phyloP scores from a whole-genome alignment of 1,140 invertebrate genomes.

The Adelges cooleyi region DNA sequence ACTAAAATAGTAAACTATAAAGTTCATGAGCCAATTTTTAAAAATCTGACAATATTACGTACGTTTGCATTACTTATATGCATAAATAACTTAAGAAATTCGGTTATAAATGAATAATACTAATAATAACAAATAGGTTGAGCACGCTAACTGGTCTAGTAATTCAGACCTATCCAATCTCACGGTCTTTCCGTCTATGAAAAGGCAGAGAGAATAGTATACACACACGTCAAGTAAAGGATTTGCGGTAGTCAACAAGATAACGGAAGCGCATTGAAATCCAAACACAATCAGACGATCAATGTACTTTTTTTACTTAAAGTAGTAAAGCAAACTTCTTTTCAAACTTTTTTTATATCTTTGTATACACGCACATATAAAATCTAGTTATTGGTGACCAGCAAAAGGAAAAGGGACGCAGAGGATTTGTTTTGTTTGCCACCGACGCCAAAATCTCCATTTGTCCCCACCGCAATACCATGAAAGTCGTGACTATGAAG shows the following conservation, averaged over 20 bases:
- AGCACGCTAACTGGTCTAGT: no score
- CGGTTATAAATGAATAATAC: no score
- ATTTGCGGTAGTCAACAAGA: not conserved
- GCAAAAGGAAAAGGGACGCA: not conserved
- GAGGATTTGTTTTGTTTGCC: slow-evolving; percentile 2
- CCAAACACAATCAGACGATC: not conserved
- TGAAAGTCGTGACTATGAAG: not conserved
- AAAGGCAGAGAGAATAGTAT: not conserved
- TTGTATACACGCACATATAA: not conserved
- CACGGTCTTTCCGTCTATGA: slow-evolving; percentile 3
- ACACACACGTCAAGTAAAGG: not conserved
- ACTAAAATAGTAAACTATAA: no score
- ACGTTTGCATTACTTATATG: no score
- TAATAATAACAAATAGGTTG: no score
- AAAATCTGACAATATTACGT: no score
- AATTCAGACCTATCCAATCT: slow-evolving; percentile 17
- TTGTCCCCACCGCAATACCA: not conserved
- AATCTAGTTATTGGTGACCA: not conserved
- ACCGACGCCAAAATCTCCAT: not conserved
- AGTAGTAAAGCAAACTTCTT: no score
- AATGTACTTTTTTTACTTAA: no score
- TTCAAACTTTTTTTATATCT: no score
- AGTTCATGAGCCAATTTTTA: no score
- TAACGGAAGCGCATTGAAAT: slow-evolving; percentile 5
- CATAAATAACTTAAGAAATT: no score